Evolutionary conservation across 1,140 invertebrate genomes (phyloP).

Genomic region (Conus betulinus): DNA sequence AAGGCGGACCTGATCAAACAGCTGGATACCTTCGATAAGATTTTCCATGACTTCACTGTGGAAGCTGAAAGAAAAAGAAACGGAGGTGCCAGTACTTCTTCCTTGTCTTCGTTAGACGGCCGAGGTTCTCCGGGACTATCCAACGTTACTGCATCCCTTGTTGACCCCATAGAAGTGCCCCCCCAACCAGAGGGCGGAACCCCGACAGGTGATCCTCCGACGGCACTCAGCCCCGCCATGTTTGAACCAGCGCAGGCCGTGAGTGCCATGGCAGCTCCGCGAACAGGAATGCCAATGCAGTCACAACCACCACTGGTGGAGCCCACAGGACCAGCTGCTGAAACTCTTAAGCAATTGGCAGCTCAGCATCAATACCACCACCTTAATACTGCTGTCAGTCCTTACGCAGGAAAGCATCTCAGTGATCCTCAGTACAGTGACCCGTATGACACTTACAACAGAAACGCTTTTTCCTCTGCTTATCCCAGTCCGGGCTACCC

Average conservation of each 20-base stretch:
- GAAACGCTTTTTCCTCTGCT: neutral
- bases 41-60: slow-evolving; percentile 53
- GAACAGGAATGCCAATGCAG: slow-evolving; percentile 47
- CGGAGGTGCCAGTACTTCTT: slow-evolving; percentile 54
- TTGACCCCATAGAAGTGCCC: slow-evolving; percentile 25
- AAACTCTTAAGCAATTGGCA: slow-evolving; percentile 96
- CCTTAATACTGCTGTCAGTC: slow-evolving; percentile 79
- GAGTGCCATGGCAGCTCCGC: slow-evolving; percentile 18
- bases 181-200: neutral
- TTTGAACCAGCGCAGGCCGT: slow-evolving; percentile 33
- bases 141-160: slow-evolving; percentile 41
- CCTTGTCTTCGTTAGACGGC: slow-evolving; percentile 46
- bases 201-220: neutral
- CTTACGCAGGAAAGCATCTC: neutral
- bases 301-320: slow-evolving; percentile 39
- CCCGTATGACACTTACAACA: too few relatives aligned
- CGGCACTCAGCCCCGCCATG: slow-evolving; percentile 43
- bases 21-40: slow-evolving; percentile 79
- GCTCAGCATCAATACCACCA: slow-evolving; percentile 94
- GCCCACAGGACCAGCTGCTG: slow-evolving; percentile 86
- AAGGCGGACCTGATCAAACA: slow-evolving; percentile 90
- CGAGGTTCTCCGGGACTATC: slow-evolving; percentile 54
- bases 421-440: neutral
- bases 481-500: neutral
- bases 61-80: slow-evolving; percentile 59